Conservation (phyloP, 2,797 vertebrate species). For the Microcaecilia unicolor region DNA sequence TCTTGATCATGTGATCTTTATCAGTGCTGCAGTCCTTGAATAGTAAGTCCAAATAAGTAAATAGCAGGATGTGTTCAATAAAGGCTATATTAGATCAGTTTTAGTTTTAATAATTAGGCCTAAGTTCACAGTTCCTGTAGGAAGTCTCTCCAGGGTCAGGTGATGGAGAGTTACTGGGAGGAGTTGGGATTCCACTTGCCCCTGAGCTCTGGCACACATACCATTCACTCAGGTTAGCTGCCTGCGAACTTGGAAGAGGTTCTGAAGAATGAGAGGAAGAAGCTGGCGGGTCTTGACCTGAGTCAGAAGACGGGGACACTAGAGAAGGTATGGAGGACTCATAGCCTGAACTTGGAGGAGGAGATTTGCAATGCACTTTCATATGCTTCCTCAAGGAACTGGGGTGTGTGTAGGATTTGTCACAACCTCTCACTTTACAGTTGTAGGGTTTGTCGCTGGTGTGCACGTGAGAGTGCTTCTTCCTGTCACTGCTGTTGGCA, state of each 20-base stretch:
- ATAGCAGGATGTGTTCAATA: not conserved
- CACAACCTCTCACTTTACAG: constrained; percentile 96
- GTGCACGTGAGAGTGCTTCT: constrained; percentile 97
- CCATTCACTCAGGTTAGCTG: constrained; percentile 90
- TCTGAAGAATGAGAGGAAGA: constrained; percentile 64
- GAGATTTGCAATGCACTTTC: constrained; percentile 97
- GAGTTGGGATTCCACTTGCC: constrained; percentile 58
- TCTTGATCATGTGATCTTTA: too few relatives aligned
- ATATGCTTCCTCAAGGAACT: constrained; percentile 96
- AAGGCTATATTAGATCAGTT: not conserved
- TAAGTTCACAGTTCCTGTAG: constrained; percentile 54
- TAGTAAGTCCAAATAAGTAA: too few relatives aligned
- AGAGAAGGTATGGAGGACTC: constrained; percentile 87
- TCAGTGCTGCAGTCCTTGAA: not conserved
- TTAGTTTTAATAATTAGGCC: constrained; percentile 51
- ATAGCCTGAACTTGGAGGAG: constrained; percentile 88
- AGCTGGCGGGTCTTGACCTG: constrained; percentile 72
- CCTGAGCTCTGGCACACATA: constrained; percentile 88
- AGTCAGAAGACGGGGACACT: constrained; percentile 85
- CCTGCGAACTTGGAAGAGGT: constrained; percentile 64
- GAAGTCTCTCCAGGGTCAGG: constrained; percentile 53
- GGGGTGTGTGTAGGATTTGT: constrained; percentile 97
- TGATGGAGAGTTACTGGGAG: constrained; percentile 57
- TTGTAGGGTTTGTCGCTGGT: constrained; percentile 98
- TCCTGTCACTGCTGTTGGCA: constrained; percentile 97